phyloP scores from a whole-genome alignment of 2,888 invertebrate genomes.

The Lydus trimaculatus region DNA sequence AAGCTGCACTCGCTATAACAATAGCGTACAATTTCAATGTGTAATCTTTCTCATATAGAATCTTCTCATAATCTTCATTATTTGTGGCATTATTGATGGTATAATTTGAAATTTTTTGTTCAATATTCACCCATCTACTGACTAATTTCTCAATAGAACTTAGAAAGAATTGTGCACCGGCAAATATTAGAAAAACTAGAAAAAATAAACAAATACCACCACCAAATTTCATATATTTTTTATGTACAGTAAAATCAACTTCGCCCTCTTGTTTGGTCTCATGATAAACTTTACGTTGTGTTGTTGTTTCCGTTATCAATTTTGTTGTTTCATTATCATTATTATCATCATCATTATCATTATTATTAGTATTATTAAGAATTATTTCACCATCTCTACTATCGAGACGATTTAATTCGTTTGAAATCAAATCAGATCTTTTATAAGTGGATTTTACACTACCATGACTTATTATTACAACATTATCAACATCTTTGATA shows the following conservation, averaged over 20 bases:
- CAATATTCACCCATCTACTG: conserved; percentile 45
- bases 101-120: conserved; percentile 30
- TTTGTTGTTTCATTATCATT: conserved; percentile 25
- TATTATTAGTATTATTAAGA: conserved; percentile 25
- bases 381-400: conserved; percentile 37
- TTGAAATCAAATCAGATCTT: conserved; percentile 40
- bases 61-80: background rate
- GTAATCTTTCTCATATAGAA: background rate
- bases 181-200: conserved; percentile 41
- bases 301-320: conserved; percentile 17
- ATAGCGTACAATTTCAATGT: background rate
- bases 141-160: conserved; percentile 46
- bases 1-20: background rate
- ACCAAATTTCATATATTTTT: conserved; percentile 48
- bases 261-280: conserved; percentile 48
- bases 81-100: conserved; percentile 21
- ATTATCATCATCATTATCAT: conserved; percentile 33
- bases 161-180: conserved; percentile 40
- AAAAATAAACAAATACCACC: conserved; percentile 48
- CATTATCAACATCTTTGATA: conserved; percentile 33
- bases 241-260: conserved; percentile 47
- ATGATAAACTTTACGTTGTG: conserved; percentile 38
- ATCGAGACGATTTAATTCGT: conserved; percentile 35
- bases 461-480: conserved; percentile 43
- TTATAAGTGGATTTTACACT: conserved; percentile 38